Base-by-base conservation (phyloP, 1,140 invertebrate genomes). In the Rhysida immarginata region DNA sequence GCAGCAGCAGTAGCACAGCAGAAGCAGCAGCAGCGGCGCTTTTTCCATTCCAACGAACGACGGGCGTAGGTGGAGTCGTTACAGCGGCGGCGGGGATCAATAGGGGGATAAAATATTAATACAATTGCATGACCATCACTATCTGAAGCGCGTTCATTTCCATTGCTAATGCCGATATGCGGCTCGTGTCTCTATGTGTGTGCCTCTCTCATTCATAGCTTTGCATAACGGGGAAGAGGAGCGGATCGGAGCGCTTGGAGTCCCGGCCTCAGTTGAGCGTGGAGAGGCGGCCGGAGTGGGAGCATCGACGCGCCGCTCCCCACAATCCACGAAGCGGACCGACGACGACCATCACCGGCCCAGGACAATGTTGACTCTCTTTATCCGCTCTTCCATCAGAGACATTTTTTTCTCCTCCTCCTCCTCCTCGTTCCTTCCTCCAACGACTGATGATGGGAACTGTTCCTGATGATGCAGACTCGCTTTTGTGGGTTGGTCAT, bases 191-290 rank as follows among this genome's bases (percentile, higher is more conserved):
- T 53, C n/a, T n/a, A n/a, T n/a, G n/a, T n/a, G n/a, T n/a, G n/a
- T n/a, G n/a, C n/a, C n/a, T n/a, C 8, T 53, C 41, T 53, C 52
- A 53, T 53, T 53, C 52, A 53, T 53, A 53, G 52, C 52, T 53
- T 53, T 53, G 52, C 52, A 53, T 53, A 53, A 53, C 26, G 23
- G 26, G 41, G 52, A n/a, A 51, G 49, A n/a, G n/a, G n/a, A n/a
- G n/a, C n/a, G n/a, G n/a, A n/a, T n/a, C n/a, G n/a, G n/a, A n/a
- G n/a, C n/a, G n/a, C n/a, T n/a, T n/a, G n/a, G n/a, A n/a, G n/a
- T n/a, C n/a, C n/a, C n/a, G n/a, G n/a, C n/a, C n/a, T n/a, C n/a
- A n/a, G n/a, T n/a, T n/a, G n/a, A n/a, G n/a, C n/a, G n/a, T n/a
- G n/a, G n/a, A n/a, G n/a, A n/a, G n/a, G n/a, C n/a, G n/a, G n/a